Evolutionary conservation across 2,888 invertebrate genomes (phyloP), one percentile per base, ranked within the genome.

Genomic region (Zhuqinia jingwanae): DNA sequence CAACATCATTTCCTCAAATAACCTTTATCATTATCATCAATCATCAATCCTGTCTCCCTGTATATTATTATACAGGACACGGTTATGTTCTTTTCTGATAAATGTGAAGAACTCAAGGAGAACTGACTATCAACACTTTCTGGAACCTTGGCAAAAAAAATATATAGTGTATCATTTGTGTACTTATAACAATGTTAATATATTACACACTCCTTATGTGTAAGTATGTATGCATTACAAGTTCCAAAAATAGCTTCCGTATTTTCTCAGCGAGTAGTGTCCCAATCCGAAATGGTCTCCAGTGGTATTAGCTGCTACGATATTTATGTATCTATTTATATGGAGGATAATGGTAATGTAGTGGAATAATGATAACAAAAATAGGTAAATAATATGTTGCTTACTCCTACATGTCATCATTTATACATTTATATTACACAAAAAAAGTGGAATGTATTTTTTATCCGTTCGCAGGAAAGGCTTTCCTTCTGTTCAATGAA

Each of bases 11-110:
- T n/a, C 17, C 68, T 81, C 36, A 63, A 20, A 70, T 75, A 81
- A 75, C 82, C 75, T 82, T 82, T 75, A 82, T 75, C 73, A 82
- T 73, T 75, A 73, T 82, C 82, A 82, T 82, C 82, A 82, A 82
- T 82, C 82, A 82, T 82, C 75, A 75, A 75, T 56, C 82, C 63
- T 82, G 82, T 82, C 82, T 80, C 82, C 45, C 60, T 75, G 70
- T 58, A 45, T 70, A 70, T 70, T 70, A 81, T 75, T 75, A 47
- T 75, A 53, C 53, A 75, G n/a, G 53, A 50, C 65, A 75, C 30
- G 75, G 75, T 42, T 56, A 45, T 20, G 36, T 60, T 25, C 30
- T 20, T 65, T 63, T 20, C n/a, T 68, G 68, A 80, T 80, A 80
- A 80, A 80, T 80, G 80, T 56, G n/a, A n/a, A n/a, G n/a, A n/a